Percentiles rank a stretch among this genome's conserved stretches.
These are phyloP conservation scores for Amblyjoppa fuscipennis DNA, from an alignment of 2,888 invertebrate species.

Conservation along the genomic window DNA sequence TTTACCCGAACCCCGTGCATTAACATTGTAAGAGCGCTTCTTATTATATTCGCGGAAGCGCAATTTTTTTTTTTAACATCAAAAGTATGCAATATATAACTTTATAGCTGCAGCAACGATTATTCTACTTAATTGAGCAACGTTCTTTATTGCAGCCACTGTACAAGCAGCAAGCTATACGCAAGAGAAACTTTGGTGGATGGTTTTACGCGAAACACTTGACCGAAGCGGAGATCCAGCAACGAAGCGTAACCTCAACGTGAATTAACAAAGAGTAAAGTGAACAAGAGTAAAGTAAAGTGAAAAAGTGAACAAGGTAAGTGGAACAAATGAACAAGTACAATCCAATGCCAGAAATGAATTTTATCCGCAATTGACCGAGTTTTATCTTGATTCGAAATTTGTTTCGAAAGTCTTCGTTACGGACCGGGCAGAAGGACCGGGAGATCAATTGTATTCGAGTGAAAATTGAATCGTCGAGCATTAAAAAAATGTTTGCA, in stretches of 20 bases:
- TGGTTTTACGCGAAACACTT: constrained; percentile 54
- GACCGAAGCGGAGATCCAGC: constrained; percentile 61
- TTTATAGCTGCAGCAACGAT: constrained; percentile 30
- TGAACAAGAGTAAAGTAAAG: too few relatives aligned
- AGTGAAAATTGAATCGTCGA: not conserved
- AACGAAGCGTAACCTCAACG: constrained; percentile 62
- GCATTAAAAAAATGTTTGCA: not conserved
- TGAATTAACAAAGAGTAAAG: constrained; percentile 15
- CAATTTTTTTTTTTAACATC: constrained; percentile 10
- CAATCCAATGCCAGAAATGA: not conserved
- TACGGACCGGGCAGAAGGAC: not conserved
- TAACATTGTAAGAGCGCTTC: constrained; percentile 3
- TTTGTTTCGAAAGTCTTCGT: not conserved
- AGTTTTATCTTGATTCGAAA: not conserved
- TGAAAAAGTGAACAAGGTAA: too few relatives aligned
- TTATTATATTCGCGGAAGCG: constrained; percentile 16
- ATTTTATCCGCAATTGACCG: not conserved
- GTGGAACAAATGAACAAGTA: too few relatives aligned
- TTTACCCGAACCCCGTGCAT: not conserved
- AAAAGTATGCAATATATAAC: constrained; percentile 18
- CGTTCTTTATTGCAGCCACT: constrained; percentile 21
- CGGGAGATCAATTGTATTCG: not conserved
- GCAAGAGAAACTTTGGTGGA: constrained; percentile 64
- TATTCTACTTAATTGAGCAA: constrained; percentile 50
- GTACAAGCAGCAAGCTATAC: not conserved